Conservation (phyloP, 1,140 invertebrate species). For the Proales similis region DNA sequence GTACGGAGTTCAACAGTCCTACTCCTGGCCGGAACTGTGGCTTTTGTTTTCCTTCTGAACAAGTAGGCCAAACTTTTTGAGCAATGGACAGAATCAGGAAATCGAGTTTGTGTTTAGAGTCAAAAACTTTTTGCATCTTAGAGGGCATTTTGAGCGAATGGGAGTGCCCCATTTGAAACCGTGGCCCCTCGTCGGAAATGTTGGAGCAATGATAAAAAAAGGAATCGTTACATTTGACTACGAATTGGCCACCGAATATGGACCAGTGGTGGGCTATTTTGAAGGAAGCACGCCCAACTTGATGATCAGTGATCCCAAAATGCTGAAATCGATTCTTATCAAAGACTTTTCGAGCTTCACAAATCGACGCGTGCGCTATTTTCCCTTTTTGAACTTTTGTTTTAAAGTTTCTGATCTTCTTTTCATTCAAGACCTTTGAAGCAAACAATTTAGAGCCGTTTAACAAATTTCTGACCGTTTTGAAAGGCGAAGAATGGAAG, state of each 20-base stretch:
- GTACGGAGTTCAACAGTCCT: too few relatives aligned
- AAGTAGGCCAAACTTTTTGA: too few relatives aligned
- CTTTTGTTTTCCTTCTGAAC: too few relatives aligned
- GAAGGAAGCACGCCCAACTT: neutral
- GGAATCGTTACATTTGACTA: neutral
- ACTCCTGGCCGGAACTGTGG: too few relatives aligned
- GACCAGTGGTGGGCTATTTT: slow-evolving; percentile 7
- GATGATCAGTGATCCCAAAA: slow-evolving; percentile 4
- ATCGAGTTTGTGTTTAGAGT: too few relatives aligned
- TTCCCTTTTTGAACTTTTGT: neutral
- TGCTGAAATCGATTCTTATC: slow-evolving; percentile 9
- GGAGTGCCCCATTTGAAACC: too few relatives aligned
- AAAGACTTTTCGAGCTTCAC: slow-evolving; percentile 35
- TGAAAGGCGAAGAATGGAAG: slow-evolving; percentile 37
- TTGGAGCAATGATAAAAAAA: neutral
- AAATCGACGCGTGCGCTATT: neutral
- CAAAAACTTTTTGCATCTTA: too few relatives aligned
- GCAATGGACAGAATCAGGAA: too few relatives aligned
- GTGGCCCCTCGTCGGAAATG: too few relatives aligned
- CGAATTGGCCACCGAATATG: slow-evolving; percentile 15
- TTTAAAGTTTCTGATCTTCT: neutral
- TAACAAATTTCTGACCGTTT: slow-evolving; percentile 3
- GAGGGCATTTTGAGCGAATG: too few relatives aligned
- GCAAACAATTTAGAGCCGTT: slow-evolving; percentile 12
- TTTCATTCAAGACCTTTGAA: neutral